phyloP scores from a whole-genome alignment of 2,113 vertebrate species.

The Pygathrix nemaeus region DNA sequence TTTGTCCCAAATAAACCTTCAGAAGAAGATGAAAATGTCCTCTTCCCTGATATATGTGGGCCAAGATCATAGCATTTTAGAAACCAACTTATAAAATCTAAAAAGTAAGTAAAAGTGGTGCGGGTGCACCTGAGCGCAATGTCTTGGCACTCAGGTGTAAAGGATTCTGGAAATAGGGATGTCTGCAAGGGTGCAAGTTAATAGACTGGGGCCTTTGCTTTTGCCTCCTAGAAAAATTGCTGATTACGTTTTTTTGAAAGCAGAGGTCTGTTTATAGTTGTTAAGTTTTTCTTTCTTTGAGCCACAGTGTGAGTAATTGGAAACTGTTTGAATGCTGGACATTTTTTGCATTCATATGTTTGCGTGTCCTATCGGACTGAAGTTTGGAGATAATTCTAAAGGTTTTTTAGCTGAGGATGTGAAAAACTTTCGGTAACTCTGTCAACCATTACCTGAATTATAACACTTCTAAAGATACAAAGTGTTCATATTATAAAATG shows the following conservation, averaged over 20 bases:
- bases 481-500: background rate
- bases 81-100: background rate
- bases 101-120: background rate
- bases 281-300: background rate
- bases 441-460: background rate
- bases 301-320: constrained; percentile 4
- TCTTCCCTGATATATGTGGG: background rate
- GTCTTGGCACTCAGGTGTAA: background rate
- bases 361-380: background rate
- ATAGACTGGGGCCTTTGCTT: background rate
- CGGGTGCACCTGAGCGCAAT: background rate
- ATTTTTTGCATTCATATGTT: background rate
- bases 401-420: constrained; percentile 33
- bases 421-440: background rate
- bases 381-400: constrained; percentile 34
- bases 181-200: background rate
- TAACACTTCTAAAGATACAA: background rate
- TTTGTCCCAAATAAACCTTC: background rate
- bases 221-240: background rate
- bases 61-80: constrained; percentile 26
- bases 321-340: background rate
- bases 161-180: background rate
- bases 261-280: background rate
- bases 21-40: background rate
- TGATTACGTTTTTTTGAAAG: background rate